A percentile compares a stretch with the other conserved stretches of the same genome.
These are phyloP conservation scores for Uria lomvia DNA, from an alignment of 2,113 vertebrate genomes.

Conservation along the genomic window DNA sequence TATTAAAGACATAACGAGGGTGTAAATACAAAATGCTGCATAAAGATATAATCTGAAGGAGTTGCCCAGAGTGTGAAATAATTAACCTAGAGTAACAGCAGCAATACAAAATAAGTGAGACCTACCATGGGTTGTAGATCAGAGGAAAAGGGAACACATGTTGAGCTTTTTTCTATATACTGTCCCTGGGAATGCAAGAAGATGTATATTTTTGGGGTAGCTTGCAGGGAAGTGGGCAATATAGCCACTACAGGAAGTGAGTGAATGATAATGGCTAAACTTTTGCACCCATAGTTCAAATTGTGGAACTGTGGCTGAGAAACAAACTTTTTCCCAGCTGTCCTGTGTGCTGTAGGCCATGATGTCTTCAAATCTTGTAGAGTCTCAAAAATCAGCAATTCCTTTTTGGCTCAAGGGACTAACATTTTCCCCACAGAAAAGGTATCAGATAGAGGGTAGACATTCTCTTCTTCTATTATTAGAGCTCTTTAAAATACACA, in stretches of 20 bases:
- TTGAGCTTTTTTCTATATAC: neutral
- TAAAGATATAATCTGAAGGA: conserved; percentile 26
- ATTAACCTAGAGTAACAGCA: neutral
- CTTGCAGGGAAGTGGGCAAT: neutral
- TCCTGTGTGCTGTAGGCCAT: neutral
- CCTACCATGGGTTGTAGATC: neutral
- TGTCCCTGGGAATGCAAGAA: neutral
- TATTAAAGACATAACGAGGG: conserved; percentile 55
- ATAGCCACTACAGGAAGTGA: neutral
- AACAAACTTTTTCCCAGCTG: neutral
- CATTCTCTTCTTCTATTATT: neutral
- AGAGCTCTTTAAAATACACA: neutral
- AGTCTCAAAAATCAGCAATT: neutral
- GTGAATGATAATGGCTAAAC: neutral
- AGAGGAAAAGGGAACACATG: neutral
- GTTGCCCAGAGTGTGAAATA: neutral
- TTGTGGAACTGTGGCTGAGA: neutral
- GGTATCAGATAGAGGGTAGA: neutral
- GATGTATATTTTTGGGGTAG: neutral
- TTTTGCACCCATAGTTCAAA: neutral
- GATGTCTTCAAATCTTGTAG: neutral
- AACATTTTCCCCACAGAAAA: neutral
- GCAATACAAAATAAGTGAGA: neutral
- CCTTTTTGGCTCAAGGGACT: neutral
- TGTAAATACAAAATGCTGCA: conserved; percentile 37